A percentile compares a stretch with the other conserved stretches of the same genome.
phyloP scores from a whole-genome alignment of 2,888 invertebrate genomes.

The Ornithoptera priamus region DNA sequence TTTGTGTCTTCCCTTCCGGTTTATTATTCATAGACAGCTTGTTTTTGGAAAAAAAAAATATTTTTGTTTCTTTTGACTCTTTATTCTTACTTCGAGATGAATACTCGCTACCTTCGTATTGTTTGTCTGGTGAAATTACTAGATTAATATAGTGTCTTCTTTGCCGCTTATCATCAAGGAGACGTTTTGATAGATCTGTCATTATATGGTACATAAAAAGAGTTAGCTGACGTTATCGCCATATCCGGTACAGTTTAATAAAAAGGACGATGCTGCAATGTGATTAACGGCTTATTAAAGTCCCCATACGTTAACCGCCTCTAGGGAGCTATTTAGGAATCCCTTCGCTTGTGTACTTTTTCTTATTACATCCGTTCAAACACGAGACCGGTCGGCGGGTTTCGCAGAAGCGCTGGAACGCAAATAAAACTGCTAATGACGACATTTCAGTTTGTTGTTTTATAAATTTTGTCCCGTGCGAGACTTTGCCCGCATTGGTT shows the following conservation, averaged over 20 bases:
- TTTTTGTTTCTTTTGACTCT: too few relatives aligned
- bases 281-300: slow-evolving; percentile 11
- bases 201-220: too few relatives aligned
- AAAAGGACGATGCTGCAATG: neutral
- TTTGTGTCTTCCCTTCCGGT: too few relatives aligned
- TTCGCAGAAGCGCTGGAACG: slow-evolving; percentile 23
- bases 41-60: too few relatives aligned
- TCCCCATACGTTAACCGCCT: neutral
- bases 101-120: too few relatives aligned
- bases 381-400: slow-evolving; percentile 15
- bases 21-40: too few relatives aligned
- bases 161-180: too few relatives aligned
- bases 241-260: neutral
- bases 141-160: too few relatives aligned
- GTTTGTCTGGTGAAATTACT: too few relatives aligned
- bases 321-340: slow-evolving; percentile 22
- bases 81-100: too few relatives aligned
- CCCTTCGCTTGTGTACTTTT: slow-evolving; percentile 20
- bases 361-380: slow-evolving; percentile 22
- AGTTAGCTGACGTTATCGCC: too few relatives aligned
- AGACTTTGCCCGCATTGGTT: neutral
- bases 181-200: too few relatives aligned
- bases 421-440: slow-evolving; percentile 28
- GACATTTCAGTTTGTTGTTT: slow-evolving; percentile 17
- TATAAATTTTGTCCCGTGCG: slow-evolving; percentile 3